A percentile compares a stretch with the other conserved stretches of the same genome.
Conservation (phyloP, 2,113 vertebrate genomes). For the Noturus placidus region DNA sequence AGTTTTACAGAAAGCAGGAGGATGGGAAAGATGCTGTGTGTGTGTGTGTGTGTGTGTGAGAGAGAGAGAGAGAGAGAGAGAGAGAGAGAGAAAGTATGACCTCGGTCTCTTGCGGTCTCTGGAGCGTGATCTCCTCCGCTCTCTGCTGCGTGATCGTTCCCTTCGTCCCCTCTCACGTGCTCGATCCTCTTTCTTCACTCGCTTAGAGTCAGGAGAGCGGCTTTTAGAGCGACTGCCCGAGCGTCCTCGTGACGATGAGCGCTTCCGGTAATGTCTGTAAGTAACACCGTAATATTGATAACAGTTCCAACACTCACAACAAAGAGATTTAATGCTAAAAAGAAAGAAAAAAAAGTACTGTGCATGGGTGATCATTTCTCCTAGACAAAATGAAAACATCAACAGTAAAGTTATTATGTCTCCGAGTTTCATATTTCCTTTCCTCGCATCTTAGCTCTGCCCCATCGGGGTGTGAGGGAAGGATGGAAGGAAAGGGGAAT, state of each 20-base stretch:
- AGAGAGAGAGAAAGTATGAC: constrained; percentile 59
- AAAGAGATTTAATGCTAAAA: background rate
- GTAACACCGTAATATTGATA: too few relatives aligned
- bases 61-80: too few relatives aligned
- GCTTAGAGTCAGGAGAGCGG: constrained; percentile 87
- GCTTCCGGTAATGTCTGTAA: constrained; percentile 91
- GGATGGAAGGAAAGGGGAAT: too few relatives aligned
- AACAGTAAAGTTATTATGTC: background rate
- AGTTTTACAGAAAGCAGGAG: background rate
- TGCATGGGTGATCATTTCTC: background rate
- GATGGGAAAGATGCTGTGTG: too few relatives aligned
- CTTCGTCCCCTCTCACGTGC: constrained; percentile 71
- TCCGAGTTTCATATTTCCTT: background rate
- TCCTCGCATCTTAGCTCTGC: too few relatives aligned
- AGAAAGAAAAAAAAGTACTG: background rate
- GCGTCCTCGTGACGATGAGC: constrained; percentile 85
- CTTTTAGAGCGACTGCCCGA: constrained; percentile 90
- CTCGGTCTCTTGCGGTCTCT: constrained; percentile 89
- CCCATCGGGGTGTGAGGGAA: too few relatives aligned
- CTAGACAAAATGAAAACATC: background rate
- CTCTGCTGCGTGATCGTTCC: constrained; percentile 88
- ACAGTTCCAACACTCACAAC: background rate
- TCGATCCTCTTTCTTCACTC: constrained; percentile 87
- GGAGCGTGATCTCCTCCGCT: constrained; percentile 89
- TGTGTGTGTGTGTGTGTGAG: too few relatives aligned